Percentiles rank a stretch among this genome's conserved stretches.
These are phyloP conservation scores for Scatophagus argus DNA, from an alignment of 2,113 vertebrate species.

Conservation along the genomic window DNA sequence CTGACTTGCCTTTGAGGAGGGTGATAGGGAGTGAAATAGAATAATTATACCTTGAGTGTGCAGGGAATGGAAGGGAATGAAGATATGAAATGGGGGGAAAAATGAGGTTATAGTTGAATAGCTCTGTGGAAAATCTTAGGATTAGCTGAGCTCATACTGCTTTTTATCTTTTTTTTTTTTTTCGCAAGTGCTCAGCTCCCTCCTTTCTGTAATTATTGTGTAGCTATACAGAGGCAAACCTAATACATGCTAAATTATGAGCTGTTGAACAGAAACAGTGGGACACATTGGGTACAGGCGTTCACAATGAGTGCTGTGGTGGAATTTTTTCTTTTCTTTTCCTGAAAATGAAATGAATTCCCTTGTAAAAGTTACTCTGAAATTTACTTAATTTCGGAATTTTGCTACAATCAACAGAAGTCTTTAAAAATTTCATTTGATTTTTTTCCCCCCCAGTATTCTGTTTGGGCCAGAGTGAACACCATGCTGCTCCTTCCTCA, in stretches of 20 bases:
- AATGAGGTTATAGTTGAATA: constrained; percentile 25
- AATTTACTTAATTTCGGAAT: neutral
- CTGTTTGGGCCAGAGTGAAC: neutral
- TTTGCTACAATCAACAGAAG: neutral
- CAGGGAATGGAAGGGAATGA: constrained; percentile 48
- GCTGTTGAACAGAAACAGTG: constrained; percentile 51
- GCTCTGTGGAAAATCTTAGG: constrained; percentile 48
- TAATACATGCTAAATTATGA: constrained; percentile 61
- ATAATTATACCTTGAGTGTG: constrained; percentile 48
- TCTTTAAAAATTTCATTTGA: neutral
- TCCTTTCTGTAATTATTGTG: constrained; percentile 43
- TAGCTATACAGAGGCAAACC: constrained; percentile 30
- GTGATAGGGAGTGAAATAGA: constrained; percentile 50
- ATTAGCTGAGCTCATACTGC: constrained; percentile 58
- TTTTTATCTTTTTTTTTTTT: constrained; percentile 16
- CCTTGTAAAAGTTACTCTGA: neutral
- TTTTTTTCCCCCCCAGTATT: neutral
- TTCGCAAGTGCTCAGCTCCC: constrained; percentile 26
- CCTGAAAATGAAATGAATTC: neutral
- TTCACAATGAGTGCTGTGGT: constrained; percentile 25
- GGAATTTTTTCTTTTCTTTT: too few relatives aligned
- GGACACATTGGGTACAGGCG: constrained; percentile 20
- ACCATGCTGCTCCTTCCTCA: neutral
- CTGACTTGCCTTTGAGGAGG: constrained; percentile 54
- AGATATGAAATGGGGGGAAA: constrained; percentile 44